These are phyloP conservation scores for Cabera pusaria DNA, from an alignment of 2,888 invertebrate species.

Conservation along the genomic window DNA sequence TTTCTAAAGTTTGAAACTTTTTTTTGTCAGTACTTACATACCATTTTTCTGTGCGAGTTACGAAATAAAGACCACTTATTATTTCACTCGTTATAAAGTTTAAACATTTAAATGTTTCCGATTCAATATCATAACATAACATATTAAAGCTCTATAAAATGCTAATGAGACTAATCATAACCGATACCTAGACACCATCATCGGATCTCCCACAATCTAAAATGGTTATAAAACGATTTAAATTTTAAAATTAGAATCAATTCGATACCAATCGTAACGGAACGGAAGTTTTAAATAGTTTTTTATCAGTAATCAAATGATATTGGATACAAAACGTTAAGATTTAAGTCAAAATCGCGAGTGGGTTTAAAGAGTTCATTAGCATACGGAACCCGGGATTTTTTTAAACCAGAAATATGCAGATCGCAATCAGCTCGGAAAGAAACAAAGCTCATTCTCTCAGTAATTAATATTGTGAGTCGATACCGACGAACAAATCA, in stretches of 20 bases:
- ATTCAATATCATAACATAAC: too few species aligned
- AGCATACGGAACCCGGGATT: constrained; percentile 31
- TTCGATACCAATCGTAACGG: constrained; percentile 2
- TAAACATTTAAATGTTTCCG: too few species aligned
- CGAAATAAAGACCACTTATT: too few species aligned
- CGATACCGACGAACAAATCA: constrained; percentile 70
- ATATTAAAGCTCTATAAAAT: too few species aligned
- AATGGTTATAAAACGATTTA: constrained; percentile 2
- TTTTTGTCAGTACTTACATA: too few species aligned
- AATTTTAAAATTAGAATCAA: constrained; percentile 2
- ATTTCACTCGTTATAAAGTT: too few species aligned
- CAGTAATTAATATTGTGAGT: constrained; percentile 72
- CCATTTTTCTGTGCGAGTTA: not conserved
- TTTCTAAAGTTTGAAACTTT: too few species aligned
- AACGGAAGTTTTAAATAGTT: constrained; percentile 11
- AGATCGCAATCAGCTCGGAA: constrained; percentile 51
- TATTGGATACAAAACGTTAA: constrained; percentile 2
- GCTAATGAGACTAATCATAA: too few species aligned
- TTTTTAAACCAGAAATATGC: constrained; percentile 35
- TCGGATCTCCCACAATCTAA: not conserved
- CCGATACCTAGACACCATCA: not conserved
- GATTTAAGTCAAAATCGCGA: not conserved
- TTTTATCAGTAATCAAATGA: constrained; percentile 4
- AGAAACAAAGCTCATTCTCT: constrained; percentile 69
- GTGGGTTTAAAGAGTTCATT: constrained; percentile 1